Base-by-base conservation (phyloP, 2,797 vertebrate species). In the Gambusia yucatana region DNA sequence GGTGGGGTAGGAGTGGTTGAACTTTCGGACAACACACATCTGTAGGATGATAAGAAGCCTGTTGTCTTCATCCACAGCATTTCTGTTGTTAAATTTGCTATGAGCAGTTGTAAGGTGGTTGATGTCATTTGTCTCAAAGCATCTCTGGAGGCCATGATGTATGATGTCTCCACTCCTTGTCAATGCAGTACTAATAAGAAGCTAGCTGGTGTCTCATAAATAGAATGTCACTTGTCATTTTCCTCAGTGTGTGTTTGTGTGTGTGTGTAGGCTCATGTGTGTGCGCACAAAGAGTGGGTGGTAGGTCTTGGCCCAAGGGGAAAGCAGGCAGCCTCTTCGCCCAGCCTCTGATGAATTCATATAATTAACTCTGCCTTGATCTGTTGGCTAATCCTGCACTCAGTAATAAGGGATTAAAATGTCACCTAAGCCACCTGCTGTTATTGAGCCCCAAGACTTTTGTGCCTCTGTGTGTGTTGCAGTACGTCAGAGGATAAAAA, bases 281-380 rank as follows among this genome's bases (percentile, higher is more conserved):
- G 82, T 82, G 77, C 79, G 43, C 72, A 73, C 33, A 79, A 77
- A 74, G 78, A 84, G 83, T 88, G 81, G 88, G 82, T 78, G 85
- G 75, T 84, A 74, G 89, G 89, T 90, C 88, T 69, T 86, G 87
- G 91, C 93, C 94, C 88, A 84, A 79, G 92, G 94, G 94, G 84
- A 89, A 88, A 87, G 87, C 78, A 89, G 87, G 84, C 91, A 91
- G 91, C 88, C 87, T 94, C 90, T 93, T 95, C 63, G 81, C 92
- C 92, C 93, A 91, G 92, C 89, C 94, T 94, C 94, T 94, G 95
- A 96, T 96, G 93, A 95, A 95, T 96, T 95, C 94, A 94, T 95
- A 94, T 96, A 96, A 96, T 96, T 95, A 96, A 96, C 95, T 96
- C 91, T 93, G 93, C 91, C 95, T 94, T 95, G 95, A 96, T 96